Conservation (phyloP, 2,797 vertebrate genomes). For the Eospalax fontanierii region DNA sequence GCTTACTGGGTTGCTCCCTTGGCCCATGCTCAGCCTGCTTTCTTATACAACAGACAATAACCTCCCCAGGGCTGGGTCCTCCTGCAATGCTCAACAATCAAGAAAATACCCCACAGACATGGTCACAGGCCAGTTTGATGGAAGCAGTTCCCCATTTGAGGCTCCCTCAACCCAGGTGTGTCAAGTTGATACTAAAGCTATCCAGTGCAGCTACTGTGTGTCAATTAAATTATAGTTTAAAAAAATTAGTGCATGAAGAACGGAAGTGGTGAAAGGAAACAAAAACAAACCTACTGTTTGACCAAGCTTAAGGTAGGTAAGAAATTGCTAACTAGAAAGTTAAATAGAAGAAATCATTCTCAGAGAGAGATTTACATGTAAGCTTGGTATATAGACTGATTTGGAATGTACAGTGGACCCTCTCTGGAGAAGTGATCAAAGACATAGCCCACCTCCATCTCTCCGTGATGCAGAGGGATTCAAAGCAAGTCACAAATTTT, state of each 20-base stretch:
- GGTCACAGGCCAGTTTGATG: no score
- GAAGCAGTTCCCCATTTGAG: no score
- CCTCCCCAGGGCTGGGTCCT: no score
- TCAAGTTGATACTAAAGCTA: no score
- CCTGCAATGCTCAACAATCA: no score
- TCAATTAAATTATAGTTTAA: neutral
- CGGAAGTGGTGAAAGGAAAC: neutral
- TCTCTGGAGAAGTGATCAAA: neutral
- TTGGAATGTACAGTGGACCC: neutral
- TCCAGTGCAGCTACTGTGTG: no score
- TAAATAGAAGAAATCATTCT: slow-evolving; percentile 1
- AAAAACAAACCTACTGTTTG: neutral
- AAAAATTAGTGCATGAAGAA: neutral
- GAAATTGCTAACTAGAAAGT: neutral
- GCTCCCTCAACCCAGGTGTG: no score
- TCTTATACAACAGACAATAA: no score
- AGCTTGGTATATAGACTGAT: neutral
- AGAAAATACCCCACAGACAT: no score
- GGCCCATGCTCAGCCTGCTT: no score
- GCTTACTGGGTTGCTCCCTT: no score
- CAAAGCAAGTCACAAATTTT: neutral
- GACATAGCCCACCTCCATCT: neutral
- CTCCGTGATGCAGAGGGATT: neutral
- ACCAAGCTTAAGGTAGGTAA: neutral
- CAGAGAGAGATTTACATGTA: neutral